Evolutionary conservation across 2,888 invertebrate species (phyloP), one percentile per base, ranked within the genome.

Genomic region (Pyrrhia umbra): DNA sequence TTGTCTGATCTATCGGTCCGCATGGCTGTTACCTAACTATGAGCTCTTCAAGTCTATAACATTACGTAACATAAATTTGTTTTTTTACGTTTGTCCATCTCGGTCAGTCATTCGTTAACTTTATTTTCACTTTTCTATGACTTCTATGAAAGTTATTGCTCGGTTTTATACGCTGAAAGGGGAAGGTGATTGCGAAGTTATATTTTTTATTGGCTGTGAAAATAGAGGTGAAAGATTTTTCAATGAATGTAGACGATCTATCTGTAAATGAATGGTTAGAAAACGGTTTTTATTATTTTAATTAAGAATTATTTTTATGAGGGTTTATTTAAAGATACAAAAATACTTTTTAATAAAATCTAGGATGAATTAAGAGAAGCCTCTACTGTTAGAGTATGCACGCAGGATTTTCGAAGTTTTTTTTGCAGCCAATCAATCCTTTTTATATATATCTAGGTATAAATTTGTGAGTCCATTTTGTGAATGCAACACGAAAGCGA

Each of bases 81-180:
- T n/a, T n/a, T n/a, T n/a, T n/a, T n/a, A n/a, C 13, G 15, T 42
- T 42, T 46, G 27, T 52, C n/a, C 42, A 18, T 25, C 20, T 52
- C 27, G 6, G 15, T 16, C n/a, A 13, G 13, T 40, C 21, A 25
- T 15, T 61, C 15, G 27, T 59, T 54, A 54, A 6, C 27, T 30
- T 34, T 10, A 25, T 21, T 52, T 59, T 46, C 27, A 23, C 25
- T 50, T 63, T 50, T 39, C 13, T 27, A 25, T 25, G n/a, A 42
- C 46, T 67, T 60, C 50, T 13, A 46, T 73, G 10, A 46, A 67
- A 68, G 40, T 67, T 55, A 59, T 70, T 30, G 40, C 50, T 20
- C 34, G 9, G 25, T 37, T 52, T 54, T 67, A 55, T 34, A 37
- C 57, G 15, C 5, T 60, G 61, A 68, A 68, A 68, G 50, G 21